Evolutionary conservation across 2,113 vertebrate genomes (phyloP), one percentile per base, ranked within the genome.

Genomic region (Leptodactylus fuscus): DNA sequence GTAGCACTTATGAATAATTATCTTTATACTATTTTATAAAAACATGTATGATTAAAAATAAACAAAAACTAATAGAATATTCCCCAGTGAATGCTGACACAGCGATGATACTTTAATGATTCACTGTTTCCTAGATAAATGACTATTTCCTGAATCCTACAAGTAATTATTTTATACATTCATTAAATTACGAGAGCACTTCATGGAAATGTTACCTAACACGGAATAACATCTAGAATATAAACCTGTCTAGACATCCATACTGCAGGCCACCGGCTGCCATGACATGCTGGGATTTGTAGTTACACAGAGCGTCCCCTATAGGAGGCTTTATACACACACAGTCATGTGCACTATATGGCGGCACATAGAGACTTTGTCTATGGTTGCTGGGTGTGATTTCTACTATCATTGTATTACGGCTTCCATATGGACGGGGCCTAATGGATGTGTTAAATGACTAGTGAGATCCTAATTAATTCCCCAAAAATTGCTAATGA

Each of bases 401-500:
- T 20, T 27, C 5, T 0, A 11, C 22, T 7, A 48, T 2, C 2
- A 48, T 48, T 13, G 2, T 48, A 48, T 48, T 10, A 8, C 46
- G 2, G 41, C 46, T 48, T 48, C 46, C n/a, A n/a, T 48, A 48
- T 48, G 46, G 46, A 48, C 1, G 29, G 18, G 29, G 62, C 90
- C 91, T 92, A 32, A 82, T 91, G 88, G 91, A 92, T 89, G 78
- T 87, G 88, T 87, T 90, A 92, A 94, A 93, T 93, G 93, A 93
- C 93, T 92, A 93, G 87, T 88, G 92, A 86, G 90, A 93, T 94
- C 93, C 89, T 93, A 94, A 94, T 95, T 94, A 93, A 94, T 90
- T 91, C 38, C 7, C 32, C 1, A 69, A 20, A 22, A 69, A 69
- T 88, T 92, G 91, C 90, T 91, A 94, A 94, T 93, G 93, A 92